Conservation (phyloP, 1,140 invertebrate species). For the Aphis craccivora region DNA sequence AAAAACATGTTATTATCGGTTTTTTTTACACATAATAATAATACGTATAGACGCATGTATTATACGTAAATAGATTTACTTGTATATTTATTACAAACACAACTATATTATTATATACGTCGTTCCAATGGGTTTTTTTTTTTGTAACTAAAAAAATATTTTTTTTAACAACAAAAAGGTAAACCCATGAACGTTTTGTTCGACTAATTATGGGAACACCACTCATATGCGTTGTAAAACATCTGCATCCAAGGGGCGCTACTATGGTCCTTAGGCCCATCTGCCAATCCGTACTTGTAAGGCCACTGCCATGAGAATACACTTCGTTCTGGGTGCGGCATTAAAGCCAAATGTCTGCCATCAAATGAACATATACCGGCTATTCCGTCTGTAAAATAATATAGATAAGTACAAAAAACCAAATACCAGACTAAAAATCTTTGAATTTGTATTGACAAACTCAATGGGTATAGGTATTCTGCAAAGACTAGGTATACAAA, state of each 20-base stretch:
- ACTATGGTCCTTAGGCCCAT: slow-evolving; percentile 63
- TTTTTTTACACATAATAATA: slow-evolving; percentile 7
- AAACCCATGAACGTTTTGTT: not conserved
- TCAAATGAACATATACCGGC: slow-evolving; percentile 88
- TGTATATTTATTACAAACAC: not conserved
- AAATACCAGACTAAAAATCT: not conserved
- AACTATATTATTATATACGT: not conserved
- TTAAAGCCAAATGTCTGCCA: slow-evolving; percentile 94
- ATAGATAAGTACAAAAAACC: not conserved
- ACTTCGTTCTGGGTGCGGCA: slow-evolving; percentile 97
- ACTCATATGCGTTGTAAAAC: slow-evolving; percentile 89
- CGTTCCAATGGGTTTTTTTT: not conserved
- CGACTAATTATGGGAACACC: slow-evolving; percentile 67
- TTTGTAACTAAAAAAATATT: not conserved
- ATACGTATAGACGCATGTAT: not conserved
- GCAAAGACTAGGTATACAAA: no score
- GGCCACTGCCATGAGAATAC: slow-evolving; percentile 87
- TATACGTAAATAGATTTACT: not conserved
- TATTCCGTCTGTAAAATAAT: slow-evolving; percentile 72
- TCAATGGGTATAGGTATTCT: not conserved
- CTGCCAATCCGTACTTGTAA: slow-evolving; percentile 65
- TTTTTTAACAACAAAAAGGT: not conserved
- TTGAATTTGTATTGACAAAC: not conserved
- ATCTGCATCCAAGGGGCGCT: slow-evolving; percentile 89
- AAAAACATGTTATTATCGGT: not conserved